Evolutionary conservation across 2,797 vertebrate species (phyloP), one percentile per base, ranked within the genome.

Genomic region (Chaetophractus vellerosus): DNA sequence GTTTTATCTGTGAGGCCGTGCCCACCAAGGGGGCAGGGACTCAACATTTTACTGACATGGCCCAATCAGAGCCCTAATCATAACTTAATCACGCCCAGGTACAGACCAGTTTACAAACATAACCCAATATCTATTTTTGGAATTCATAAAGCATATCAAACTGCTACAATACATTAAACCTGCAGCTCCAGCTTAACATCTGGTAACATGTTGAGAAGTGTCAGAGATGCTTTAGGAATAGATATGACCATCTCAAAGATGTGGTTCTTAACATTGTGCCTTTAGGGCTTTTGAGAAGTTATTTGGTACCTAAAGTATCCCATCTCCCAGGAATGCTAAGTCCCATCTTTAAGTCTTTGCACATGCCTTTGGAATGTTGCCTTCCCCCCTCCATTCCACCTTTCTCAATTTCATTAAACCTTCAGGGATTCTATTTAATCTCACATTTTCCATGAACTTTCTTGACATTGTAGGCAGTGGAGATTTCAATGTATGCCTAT

Each of bases 361-460:
- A 55, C 18, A 19, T 11, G 1, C n/a, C 19, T 6, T 52, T 55
- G 21, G 41, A 59, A 78, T 36, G 2, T 31, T 57, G 14, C 3
- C 28, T 19, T 66, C 26, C 52, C 52, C 31, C 18, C 61, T 64
- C 15, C 31, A 84, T 64, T 93, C 63, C 8, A 24, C 23, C 36
- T 78, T 83, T 83, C 71, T 95, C 38, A 72, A 33, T 83, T 68
- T 79, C 83, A 75, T 41, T 72, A 12, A 26, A 2, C 81, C 76
- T 94, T 91, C 31, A 93, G 90, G 41, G 14, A 23, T 28, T 88
- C 74, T 86, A 18, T 86, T 36, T 71, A 83, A 52, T 92, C 18
- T 92, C 26, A 59, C 69, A 45, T 38, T 57, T 33, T 18, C 63
- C 3, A 50, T 85, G 63, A 82, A n/a, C 57, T 91, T 84, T 90